phyloP scores from a whole-genome alignment of 2,888 invertebrate species.

The Folsomia candida region DNA sequence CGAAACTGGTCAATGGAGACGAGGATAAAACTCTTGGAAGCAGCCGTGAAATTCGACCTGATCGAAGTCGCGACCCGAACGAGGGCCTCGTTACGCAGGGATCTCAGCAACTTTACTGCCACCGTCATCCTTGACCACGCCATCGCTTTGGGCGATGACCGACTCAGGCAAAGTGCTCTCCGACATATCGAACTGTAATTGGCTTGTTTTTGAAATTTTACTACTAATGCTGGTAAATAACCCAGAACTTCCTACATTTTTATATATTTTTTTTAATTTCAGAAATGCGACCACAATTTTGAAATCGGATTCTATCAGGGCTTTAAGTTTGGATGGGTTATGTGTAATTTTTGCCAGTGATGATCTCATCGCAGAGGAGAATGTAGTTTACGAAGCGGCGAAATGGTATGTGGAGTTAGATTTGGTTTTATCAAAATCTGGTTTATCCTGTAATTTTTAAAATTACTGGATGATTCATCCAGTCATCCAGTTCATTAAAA shows the following conservation, averaged over 20 bases:
- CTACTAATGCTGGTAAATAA: no score
- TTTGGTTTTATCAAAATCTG: no score
- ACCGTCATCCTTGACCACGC: not conserved
- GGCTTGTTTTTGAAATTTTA: no score
- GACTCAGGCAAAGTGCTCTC: not conserved
- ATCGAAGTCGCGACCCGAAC: not conserved
- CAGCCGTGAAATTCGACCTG: not conserved
- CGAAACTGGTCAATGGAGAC: not conserved
- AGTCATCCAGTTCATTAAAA: no score
- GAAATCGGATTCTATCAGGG: not conserved
- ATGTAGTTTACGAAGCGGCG: constrained; percentile 4
- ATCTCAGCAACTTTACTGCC: not conserved
- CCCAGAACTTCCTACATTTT: no score
- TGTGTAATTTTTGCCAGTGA: constrained; percentile 7
- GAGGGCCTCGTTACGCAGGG: not conserved
- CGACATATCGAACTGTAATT: no score
- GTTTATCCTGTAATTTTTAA: no score
- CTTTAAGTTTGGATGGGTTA: constrained; percentile 1
- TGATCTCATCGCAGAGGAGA: constrained; percentile 7
- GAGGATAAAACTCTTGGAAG: not conserved
- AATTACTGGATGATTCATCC: no score
- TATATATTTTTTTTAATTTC: no score
- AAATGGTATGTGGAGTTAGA: constrained; percentile 15
- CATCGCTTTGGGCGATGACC: not conserved
- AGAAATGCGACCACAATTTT: constrained; percentile 7